A percentile compares a stretch with the other conserved stretches of the same genome.
These are phyloP conservation scores for Beaufortia kweichowensis DNA, from an alignment of 2,113 vertebrate species.

Conservation along the genomic window DNA sequence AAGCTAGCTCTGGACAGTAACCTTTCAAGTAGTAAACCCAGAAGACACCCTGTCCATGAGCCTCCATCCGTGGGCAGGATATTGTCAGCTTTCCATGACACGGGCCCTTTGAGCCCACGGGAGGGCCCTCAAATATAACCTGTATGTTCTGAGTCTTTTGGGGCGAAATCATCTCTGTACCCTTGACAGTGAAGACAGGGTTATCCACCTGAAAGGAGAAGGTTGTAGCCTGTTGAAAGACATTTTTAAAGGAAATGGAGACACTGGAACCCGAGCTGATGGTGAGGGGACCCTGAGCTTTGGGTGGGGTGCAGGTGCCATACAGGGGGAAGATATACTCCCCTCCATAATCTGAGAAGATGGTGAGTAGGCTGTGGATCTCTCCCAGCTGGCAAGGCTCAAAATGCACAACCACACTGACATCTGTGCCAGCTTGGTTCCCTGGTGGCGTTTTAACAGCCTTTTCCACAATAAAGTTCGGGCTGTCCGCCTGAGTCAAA, in stretches of 20 bases:
- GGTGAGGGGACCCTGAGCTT: conserved; percentile 80
- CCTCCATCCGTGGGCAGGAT: conserved; percentile 65
- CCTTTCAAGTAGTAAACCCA: conserved; percentile 87
- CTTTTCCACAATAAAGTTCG: conserved; percentile 78
- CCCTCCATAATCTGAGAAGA: conserved; percentile 70
- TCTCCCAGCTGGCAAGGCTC: conserved; percentile 83
- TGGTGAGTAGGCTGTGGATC: conserved; percentile 69
- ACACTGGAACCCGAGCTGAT: conserved; percentile 69
- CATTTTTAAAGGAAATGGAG: conserved; percentile 85
- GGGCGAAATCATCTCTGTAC: conserved; percentile 62
- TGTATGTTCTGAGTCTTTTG: conserved; percentile 75
- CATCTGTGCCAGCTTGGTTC: conserved; percentile 71
- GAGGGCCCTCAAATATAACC: conserved; percentile 71
- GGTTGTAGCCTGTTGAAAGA: conserved; percentile 73
- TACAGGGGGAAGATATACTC: conserved; percentile 80
- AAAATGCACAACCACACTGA: conserved; percentile 77
- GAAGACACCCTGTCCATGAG: conserved; percentile 55
- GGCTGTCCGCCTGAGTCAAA: conserved; percentile 70
- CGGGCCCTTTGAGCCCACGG: conserved; percentile 48
- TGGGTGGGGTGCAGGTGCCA: conserved; percentile 74
- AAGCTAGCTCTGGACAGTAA: conserved; percentile 52
- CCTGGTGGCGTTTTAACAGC: conserved; percentile 63
- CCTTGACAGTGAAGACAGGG: conserved; percentile 74
- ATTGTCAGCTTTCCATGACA: conserved; percentile 76
- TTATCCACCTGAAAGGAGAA: conserved; percentile 78